phyloP scores from a whole-genome alignment of 53 echinoderm and acorn worm genomes.

The Luidia sarsii region DNA sequence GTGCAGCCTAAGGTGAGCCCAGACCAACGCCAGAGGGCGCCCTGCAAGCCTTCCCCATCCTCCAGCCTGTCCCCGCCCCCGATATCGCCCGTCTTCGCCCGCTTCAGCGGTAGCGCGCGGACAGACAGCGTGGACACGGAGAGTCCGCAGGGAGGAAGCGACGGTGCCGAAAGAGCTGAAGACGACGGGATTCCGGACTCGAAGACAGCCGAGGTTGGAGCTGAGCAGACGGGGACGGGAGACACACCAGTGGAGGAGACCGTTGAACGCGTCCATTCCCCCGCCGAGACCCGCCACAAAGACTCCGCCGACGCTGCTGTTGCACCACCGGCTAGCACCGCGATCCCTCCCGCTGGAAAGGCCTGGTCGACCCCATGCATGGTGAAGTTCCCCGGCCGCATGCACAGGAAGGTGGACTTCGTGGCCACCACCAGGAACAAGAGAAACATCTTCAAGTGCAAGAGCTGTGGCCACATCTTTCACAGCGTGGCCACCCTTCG shows the following conservation, averaged over 20 bases:
- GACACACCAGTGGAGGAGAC: no score
- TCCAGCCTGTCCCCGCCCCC: conserved; percentile 10
- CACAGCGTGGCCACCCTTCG: not conserved
- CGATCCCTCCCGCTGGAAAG: no score
- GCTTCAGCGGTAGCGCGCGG: not conserved
- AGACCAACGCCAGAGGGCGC: not conserved
- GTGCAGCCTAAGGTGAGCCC: not conserved
- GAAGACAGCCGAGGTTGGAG: no score
- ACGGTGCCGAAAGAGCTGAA: not conserved
- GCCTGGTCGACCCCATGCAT: not conserved
- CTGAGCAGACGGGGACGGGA: no score
- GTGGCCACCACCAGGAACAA: conserved; percentile 7
- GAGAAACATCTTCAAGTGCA: conserved; percentile 27
- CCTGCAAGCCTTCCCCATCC: not conserved
- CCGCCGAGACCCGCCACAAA: not conserved
- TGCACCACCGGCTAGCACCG: no score
- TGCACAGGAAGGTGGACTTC: conserved; percentile 23
- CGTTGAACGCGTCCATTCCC: not conserved
- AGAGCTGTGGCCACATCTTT: conserved; percentile 3
- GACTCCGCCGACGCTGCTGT: not conserved
- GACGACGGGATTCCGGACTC: not conserved
- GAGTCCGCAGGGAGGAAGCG: not conserved
- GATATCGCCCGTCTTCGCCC: conserved; percentile 30
- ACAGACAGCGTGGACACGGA: no score
- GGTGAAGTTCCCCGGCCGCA: not conserved